A percentile compares a stretch with the other conserved stretches of the same genome.
Evolutionary conservation across 92 coral and sea anemone species (phyloP).

Genomic region (Bergia puertoricense): DNA sequence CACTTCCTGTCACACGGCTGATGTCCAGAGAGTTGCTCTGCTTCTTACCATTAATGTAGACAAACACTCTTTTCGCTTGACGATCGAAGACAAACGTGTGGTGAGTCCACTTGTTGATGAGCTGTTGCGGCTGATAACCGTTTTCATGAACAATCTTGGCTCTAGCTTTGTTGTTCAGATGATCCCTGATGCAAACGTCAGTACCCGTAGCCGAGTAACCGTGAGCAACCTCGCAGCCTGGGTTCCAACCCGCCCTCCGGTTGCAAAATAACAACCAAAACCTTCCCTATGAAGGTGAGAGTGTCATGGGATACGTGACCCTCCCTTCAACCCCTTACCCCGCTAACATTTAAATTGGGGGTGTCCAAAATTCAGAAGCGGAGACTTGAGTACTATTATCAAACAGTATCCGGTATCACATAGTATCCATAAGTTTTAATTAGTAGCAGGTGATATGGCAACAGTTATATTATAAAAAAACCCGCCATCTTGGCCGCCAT

Average conservation of each 20-base stretch:
- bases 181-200: constrained; percentile 65
- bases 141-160: constrained; percentile 47
- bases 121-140: background rate
- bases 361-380: constrained; percentile 50
- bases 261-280: constrained; percentile 51
- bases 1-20: background rate
- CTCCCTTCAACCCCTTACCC: background rate
- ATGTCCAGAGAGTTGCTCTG: background rate
- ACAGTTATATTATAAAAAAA: too few relatives aligned
- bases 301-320: constrained; percentile 66
- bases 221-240: constrained; percentile 20
- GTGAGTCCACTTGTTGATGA: constrained; percentile 63
- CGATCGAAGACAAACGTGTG: constrained; percentile 67
- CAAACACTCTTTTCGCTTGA: constrained; percentile 36
- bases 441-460: too few relatives aligned
- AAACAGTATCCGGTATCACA: constrained; percentile 30
- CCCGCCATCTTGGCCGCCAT: too few relatives aligned
- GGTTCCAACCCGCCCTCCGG: background rate
- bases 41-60: background rate
- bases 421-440: too few relatives aligned
- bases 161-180: constrained; percentile 44
- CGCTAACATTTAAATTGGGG: constrained; percentile 58
- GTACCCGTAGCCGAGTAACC: constrained; percentile 56
- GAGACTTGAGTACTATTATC: constrained; percentile 46
- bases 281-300: constrained; percentile 63